Percentiles rank a stretch among this genome's conserved stretches.
These are phyloP conservation scores for Falco novaeseelandiae DNA, from an alignment of 2,797 vertebrate genomes.

Conservation along the genomic window DNA sequence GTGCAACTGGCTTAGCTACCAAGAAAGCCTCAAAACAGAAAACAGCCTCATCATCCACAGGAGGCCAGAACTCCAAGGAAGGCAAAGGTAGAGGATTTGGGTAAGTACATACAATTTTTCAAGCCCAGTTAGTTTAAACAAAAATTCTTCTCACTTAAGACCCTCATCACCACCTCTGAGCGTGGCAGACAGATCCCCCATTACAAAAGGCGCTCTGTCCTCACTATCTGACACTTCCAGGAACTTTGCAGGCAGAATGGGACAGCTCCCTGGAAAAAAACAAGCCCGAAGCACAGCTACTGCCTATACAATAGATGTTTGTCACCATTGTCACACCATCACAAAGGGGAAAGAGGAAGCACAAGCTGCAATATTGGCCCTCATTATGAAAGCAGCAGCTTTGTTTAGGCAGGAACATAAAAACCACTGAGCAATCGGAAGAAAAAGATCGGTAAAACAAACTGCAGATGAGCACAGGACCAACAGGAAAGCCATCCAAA, in stretches of 20 bases:
- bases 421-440: background rate
- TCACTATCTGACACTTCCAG: background rate
- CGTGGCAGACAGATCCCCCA: accelerated
- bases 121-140: background rate
- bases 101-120: background rate
- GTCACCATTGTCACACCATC: constrained; percentile 49
- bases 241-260: background rate
- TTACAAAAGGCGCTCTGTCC: background rate
- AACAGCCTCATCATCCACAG: background rate
- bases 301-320: constrained; percentile 36
- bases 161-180: background rate
- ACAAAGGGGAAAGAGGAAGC: constrained; percentile 57
- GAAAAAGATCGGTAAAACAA: background rate
- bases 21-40: background rate
- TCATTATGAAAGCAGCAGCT: constrained; percentile 21
- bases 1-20: background rate
- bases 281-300: background rate
- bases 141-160: background rate
- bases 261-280: constrained; percentile 3
- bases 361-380: constrained; percentile 14
- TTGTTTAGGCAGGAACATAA: constrained; percentile 44
- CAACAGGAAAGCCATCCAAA: background rate
- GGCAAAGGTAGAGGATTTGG: background rate
- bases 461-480: background rate
- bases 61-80: background rate